These are phyloP conservation scores for Tenthredo mesomela DNA, from an alignment of 2,888 invertebrate species.

Conservation along the genomic window DNA sequence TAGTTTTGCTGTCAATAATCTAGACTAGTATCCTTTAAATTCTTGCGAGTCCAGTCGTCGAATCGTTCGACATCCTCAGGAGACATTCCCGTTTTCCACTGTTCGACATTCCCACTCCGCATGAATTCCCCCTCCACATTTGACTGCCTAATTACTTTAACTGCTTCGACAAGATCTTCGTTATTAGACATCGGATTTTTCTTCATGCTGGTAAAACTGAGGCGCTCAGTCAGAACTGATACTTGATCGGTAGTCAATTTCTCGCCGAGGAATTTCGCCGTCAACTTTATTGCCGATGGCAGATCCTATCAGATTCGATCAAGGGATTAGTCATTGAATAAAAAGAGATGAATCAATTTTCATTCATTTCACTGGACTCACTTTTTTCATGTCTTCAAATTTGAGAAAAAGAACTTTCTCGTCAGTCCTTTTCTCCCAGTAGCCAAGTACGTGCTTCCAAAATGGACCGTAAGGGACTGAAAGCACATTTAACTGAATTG, in stretches of 20 bases:
- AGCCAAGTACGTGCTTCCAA: constrained; percentile 68
- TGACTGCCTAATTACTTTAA: too few species aligned
- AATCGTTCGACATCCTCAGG: too few species aligned
- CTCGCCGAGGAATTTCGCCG: constrained; percentile 80
- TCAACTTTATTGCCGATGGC: constrained; percentile 78
- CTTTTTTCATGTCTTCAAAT: constrained; percentile 70
- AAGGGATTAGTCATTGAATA: too few species aligned
- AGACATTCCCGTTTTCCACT: too few species aligned
- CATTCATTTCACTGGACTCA: too few species aligned
- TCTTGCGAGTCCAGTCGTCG: too few species aligned
- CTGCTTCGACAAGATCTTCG: not conserved
- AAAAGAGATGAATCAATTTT: too few species aligned
- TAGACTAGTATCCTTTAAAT: too few species aligned
- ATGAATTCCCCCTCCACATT: too few species aligned
- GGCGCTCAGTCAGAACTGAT: constrained; percentile 78
- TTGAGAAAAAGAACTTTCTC: constrained; percentile 66
- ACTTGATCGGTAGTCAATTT: constrained; percentile 78
- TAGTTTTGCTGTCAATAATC: not conserved
- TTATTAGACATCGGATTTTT: constrained; percentile 82
- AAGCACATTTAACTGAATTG: too few species aligned
- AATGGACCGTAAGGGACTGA: constrained; percentile 60
- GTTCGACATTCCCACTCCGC: too few species aligned
- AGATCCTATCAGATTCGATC: constrained; percentile 73
- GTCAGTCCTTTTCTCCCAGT: constrained; percentile 63
- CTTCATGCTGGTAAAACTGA: constrained; percentile 82